A percentile compares a stretch with the other conserved stretches of the same genome.
Conservation (phyloP, 2,888 invertebrate species). For the Clanis bilineata region DNA sequence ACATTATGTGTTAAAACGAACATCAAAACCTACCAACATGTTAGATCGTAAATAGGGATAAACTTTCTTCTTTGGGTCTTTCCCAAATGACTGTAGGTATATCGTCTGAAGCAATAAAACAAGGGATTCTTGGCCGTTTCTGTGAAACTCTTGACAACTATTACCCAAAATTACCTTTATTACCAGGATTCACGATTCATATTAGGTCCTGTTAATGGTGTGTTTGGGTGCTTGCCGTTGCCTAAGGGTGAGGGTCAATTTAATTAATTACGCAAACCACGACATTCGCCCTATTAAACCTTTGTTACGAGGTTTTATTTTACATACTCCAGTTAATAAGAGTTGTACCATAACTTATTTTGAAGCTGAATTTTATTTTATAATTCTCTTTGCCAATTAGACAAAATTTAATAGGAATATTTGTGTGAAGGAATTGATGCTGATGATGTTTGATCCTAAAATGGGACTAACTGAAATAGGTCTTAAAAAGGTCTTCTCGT, state of each 20-base stretch:
- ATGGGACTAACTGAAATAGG: no score
- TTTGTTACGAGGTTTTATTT: conserved; percentile 61
- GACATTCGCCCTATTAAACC: conserved; percentile 68
- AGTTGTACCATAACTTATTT: conserved; percentile 44
- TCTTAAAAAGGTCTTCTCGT: no score
- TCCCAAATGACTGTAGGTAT: conserved; percentile 57
- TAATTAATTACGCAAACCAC: conserved; percentile 70
- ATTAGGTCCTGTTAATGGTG: conserved; percentile 38
- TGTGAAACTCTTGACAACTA: conserved; percentile 34
- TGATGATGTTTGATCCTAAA: no score
- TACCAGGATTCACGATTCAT: conserved; percentile 44
- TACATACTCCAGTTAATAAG: conserved; percentile 44
- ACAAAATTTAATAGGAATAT: no score
- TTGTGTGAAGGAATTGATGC: no score
- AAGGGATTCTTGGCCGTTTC: conserved; percentile 57
- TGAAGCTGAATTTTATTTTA: no score
- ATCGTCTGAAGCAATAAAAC: conserved; percentile 60
- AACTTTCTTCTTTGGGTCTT: conserved; percentile 56
- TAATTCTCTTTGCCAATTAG: no score
- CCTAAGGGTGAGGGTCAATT: conserved; percentile 66
- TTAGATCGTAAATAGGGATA: conserved; percentile 46
- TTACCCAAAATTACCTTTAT: conserved; percentile 42
- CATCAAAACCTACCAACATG: conserved; percentile 43
- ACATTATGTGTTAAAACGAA: neutral
- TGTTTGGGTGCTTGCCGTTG: conserved; percentile 48